Evolutionary conservation across 2,113 vertebrate genomes (phyloP), one percentile per base, ranked within the genome.

Genomic region (Charadrius vociferus): DNA sequence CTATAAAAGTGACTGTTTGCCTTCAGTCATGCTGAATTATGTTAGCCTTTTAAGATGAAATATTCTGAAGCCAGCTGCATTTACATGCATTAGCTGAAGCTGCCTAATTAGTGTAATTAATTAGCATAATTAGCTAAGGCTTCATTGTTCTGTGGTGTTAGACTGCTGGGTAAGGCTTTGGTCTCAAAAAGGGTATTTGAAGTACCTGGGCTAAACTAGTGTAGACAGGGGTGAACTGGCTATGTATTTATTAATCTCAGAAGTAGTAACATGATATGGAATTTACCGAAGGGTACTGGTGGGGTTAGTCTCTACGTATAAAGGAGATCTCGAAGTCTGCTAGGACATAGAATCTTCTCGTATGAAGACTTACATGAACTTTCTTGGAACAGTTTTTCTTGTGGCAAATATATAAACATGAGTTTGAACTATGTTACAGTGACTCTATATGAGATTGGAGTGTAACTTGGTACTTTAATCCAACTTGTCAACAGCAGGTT

Each of bases 91-190:
- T 91, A 94, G 89, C 91, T 68, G 27, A 66, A 93, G 56, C 36
- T 87, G 66, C 17, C 53, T 93, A 94, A 96, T 96, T 91, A 93
- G 49, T 56, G 87, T 84, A 96, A 93, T 90, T 92, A 90, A 95
- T 95, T 93, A 83, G 72, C 62, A 61, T 93, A 94, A 93, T 95
- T 90, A 90, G 56, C 34, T 39, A 82, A 45, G 41, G 56, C 78
- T 75, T 91, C 68, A 58, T 86, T 97, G 93, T 89, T 95, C 45
- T 91, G 39, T 30, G 7, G 39, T 59, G 61, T 72, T 87, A 59
- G 22, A 61, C 73, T 68, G 47, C 79, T 93, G 84, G 49, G 62
- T 81, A 79, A 75, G 70, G 36, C 73, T 95, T 81, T 89, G 83
- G 71, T 49, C 47, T 94, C 30, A 56, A 11, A 80, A 91, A n/a